Conservation (phyloP, 2,888 invertebrate species). For the Drosophila phalerata region DNA sequence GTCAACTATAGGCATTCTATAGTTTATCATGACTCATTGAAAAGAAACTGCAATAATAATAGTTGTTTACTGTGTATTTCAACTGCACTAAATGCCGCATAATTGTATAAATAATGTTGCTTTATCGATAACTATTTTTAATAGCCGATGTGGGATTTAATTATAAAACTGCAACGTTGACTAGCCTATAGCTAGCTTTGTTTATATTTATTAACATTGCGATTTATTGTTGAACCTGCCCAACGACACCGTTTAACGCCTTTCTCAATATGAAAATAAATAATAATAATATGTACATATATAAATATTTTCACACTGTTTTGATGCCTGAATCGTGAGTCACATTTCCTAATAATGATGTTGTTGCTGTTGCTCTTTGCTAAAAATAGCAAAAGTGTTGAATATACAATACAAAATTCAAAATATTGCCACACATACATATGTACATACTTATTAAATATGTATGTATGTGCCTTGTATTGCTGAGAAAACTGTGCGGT, state of each 20-base stretch:
- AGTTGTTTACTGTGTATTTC: conserved; percentile 1
- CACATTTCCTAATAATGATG: conserved; percentile 46
- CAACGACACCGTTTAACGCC: conserved; percentile 27
- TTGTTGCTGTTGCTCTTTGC: conserved; percentile 28
- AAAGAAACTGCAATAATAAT: conserved; percentile 13
- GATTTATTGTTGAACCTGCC: conserved; percentile 19
- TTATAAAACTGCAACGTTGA: conserved; percentile 14
- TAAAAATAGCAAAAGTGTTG: conserved; percentile 58
- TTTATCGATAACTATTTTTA: conserved; percentile 2
- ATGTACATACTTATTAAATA: conserved; percentile 11
- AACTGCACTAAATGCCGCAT: conserved; percentile 10
- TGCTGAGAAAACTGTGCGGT: conserved; percentile 26
- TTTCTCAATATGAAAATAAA: conserved; percentile 41
- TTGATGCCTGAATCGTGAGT: conserved; percentile 41
- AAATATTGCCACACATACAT: conserved; percentile 56
- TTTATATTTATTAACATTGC: conserved; percentile 5
- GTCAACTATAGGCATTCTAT: neutral
- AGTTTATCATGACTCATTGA: conserved; percentile 2
- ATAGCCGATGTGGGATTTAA: conserved; percentile 2
- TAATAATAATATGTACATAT: conserved; percentile 21
- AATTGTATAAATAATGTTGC: conserved; percentile 9
- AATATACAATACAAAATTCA: conserved; percentile 47
- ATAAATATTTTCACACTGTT: conserved; percentile 33
- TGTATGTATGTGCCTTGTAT: conserved; percentile 14
- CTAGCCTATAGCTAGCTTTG: neutral